A percentile compares a stretch with the other conserved stretches of the same genome.
Conservation (phyloP, 2,797 vertebrate species). For the Semaprochilodus insignis region DNA sequence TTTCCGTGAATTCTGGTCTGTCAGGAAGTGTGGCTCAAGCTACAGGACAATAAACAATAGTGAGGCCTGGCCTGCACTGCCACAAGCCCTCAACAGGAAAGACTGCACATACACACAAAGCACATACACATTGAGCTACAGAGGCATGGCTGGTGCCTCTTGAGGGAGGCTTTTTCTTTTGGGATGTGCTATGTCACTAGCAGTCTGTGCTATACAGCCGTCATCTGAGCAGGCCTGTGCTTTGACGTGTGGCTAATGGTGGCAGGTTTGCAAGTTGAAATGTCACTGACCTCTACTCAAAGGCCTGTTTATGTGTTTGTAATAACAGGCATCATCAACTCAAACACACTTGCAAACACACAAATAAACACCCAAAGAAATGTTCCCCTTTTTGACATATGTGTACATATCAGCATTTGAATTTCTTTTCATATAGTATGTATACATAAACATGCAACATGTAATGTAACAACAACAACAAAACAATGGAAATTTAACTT, state of each 20-base stretch:
- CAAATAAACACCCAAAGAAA: no score
- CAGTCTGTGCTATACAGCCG: background rate
- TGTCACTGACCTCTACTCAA: background rate
- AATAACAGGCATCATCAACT: no score
- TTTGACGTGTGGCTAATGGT: constrained; percentile 23
- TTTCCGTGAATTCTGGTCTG: constrained; percentile 84
- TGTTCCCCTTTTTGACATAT: no score
- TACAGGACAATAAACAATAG: constrained; percentile 82
- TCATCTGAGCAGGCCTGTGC: background rate
- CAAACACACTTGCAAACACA: no score
- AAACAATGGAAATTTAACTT: no score
- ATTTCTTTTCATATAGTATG: no score
- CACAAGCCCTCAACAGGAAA: constrained; percentile 77
- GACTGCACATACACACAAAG: constrained; percentile 40
- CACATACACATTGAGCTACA: constrained; percentile 37
- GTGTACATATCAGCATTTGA: no score
- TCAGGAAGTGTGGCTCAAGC: constrained; percentile 77
- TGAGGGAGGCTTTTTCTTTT: constrained; percentile 15
- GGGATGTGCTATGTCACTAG: constrained; percentile 1
- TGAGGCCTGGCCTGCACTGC: constrained; percentile 70
- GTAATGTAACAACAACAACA: no score
- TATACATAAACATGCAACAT: no score
- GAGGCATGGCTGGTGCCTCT: constrained; percentile 11
- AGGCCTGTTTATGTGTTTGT: no score
- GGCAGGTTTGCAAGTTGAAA: constrained; percentile 8